phyloP scores from a whole-genome alignment of 1,140 invertebrate genomes.

The Drosophila bocki region DNA sequence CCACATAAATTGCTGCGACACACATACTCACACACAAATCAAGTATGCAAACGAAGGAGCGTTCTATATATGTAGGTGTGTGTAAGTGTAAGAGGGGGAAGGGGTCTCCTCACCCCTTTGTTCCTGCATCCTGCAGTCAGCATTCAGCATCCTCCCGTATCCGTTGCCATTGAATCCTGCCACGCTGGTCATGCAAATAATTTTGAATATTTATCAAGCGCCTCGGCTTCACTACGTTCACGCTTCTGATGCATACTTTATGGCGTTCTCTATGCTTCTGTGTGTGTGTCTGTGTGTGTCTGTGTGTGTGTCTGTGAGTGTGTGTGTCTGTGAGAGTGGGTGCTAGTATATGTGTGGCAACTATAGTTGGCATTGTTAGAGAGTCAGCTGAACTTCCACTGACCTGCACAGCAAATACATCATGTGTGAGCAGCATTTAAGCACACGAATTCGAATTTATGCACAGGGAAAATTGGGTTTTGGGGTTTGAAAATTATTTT shows the following conservation, averaged over 20 bases:
- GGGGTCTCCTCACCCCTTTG: conserved; percentile 1
- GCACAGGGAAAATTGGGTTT: conserved; percentile 31
- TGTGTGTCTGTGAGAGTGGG: neutral
- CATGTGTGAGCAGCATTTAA: conserved; percentile 31
- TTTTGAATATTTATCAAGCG: conserved; percentile 82
- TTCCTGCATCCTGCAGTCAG: conserved; percentile 8
- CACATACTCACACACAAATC: conserved; percentile 62
- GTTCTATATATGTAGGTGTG: conserved; percentile 1
- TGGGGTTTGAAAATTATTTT: neutral
- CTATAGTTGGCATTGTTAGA: conserved; percentile 59
- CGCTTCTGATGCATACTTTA: conserved; percentile 75
- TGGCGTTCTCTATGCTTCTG: conserved; percentile 12
- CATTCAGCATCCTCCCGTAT: neutral
- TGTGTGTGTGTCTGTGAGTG: neutral
- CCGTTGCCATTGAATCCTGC: conserved; percentile 37
- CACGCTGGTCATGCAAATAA: conserved; percentile 70
- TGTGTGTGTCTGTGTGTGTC: neutral
- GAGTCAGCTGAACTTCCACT: conserved; percentile 42
- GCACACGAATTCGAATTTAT: conserved; percentile 40
- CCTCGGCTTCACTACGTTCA: conserved; percentile 53
- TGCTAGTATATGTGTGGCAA: conserved; percentile 24
- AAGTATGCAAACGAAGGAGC: conserved; percentile 80
- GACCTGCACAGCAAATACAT: conserved; percentile 38
- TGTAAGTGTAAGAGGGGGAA: conserved; percentile 3
- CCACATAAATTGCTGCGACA: conserved; percentile 72